Conservation (phyloP, 92 coral and sea anemone genomes). For the Zoanthus sansibaricus region DNA sequence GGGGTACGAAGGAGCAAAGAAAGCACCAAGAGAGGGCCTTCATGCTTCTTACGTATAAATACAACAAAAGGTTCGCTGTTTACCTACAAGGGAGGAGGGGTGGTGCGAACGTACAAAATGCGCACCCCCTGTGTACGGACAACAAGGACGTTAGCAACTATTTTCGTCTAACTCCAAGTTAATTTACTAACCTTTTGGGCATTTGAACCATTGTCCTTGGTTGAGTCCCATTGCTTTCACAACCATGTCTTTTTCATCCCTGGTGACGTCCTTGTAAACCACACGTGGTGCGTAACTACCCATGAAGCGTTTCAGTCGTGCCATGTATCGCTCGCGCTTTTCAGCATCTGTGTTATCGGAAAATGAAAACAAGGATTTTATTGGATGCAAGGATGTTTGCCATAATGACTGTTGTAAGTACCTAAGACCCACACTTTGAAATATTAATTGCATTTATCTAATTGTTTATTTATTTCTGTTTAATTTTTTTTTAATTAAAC, state of each 20-base stretch:
- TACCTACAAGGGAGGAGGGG: too few relatives aligned
- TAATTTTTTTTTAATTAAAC: too few relatives aligned
- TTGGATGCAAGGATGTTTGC: background rate
- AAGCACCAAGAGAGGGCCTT: too few relatives aligned
- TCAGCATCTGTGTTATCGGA: conserved; percentile 34
- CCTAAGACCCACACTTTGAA: too few relatives aligned
- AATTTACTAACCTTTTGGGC: conserved; percentile 78
- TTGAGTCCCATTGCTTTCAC: conserved; percentile 82
- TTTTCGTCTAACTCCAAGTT: background rate
- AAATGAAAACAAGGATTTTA: background rate
- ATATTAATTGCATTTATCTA: too few relatives aligned
- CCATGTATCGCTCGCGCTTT: conserved; percentile 54
- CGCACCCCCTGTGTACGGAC: too few relatives aligned
- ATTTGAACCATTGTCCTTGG: conserved; percentile 96
- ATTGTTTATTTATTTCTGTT: too few relatives aligned
- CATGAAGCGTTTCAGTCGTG: conserved; percentile 57
- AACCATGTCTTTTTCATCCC: conserved; percentile 75
- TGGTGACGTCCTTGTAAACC: conserved; percentile 61
- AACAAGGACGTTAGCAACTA: background rate
- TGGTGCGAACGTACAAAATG: too few relatives aligned
- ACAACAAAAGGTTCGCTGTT: too few relatives aligned
- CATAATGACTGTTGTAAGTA: too few relatives aligned
- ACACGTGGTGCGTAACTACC: conserved; percentile 32
- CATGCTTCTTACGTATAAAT: too few relatives aligned
- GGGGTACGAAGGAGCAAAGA: too few relatives aligned